Evolutionary conservation across 2,888 invertebrate species (phyloP).

Genomic region (Antitype chi): DNA sequence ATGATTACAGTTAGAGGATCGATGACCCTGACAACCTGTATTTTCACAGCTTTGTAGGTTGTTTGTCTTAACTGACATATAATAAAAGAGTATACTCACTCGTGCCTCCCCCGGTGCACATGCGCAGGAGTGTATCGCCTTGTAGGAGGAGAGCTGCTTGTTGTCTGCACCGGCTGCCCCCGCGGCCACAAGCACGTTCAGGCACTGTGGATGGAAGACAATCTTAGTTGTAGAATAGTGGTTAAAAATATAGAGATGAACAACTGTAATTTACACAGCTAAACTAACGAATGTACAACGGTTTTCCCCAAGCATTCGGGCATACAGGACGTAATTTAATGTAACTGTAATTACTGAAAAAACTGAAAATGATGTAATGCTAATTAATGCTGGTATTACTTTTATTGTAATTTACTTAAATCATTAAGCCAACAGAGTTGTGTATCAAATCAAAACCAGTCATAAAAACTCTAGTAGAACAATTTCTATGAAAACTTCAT

Average conservation of each 20-base stretch:
- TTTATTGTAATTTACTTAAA: not conserved
- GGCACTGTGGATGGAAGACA: constrained; percentile 90
- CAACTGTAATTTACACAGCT: not conserved
- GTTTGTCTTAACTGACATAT: no score
- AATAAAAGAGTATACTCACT: no score
- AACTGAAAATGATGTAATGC: no score
- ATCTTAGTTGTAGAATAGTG: not conserved
- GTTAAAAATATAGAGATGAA: not conserved
- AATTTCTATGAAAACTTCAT: no score
- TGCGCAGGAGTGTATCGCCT: constrained; percentile 87
- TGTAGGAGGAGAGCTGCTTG: constrained; percentile 85
- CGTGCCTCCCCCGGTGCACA: constrained; percentile 86
- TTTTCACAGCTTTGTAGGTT: no score
- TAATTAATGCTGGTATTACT: no score
- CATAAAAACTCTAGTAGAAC: no score
- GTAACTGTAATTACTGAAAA: no score
- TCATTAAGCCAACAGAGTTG: not conserved
- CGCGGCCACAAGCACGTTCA: constrained; percentile 95
- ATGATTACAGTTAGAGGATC: no score
- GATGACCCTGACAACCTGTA: no score
- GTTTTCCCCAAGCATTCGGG: not conserved
- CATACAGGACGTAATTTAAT: not conserved
- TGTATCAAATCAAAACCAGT: constrained; percentile 1
- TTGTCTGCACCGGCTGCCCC: constrained; percentile 91
- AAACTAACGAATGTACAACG: not conserved